Conservation (phyloP, 1,140 invertebrate genomes). For the Diachasma alloeum region DNA sequence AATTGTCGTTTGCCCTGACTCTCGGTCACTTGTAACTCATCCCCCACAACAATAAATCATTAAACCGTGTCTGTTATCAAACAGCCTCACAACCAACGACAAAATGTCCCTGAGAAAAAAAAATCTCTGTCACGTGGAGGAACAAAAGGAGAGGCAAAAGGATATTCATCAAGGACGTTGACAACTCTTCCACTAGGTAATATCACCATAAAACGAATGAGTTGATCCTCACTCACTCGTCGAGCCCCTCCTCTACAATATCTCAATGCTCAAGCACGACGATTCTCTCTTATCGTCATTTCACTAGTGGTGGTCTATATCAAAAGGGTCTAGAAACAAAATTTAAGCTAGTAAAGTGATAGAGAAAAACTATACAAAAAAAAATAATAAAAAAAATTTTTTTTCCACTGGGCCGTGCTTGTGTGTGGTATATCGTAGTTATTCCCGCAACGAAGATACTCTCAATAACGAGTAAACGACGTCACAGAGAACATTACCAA, state of each 20-base stretch:
- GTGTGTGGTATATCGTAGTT: neutral
- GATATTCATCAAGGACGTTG: neutral
- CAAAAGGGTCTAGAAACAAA: neutral
- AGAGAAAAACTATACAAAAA: neutral
- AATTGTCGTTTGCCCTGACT: slow-evolving; percentile 47
- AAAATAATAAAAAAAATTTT: neutral
- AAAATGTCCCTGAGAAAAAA: slow-evolving; percentile 9
- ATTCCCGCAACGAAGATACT: slow-evolving; percentile 10
- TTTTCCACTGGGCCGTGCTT: neutral
- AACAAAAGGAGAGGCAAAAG: neutral
- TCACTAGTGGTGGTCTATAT: neutral
- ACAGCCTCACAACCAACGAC: neutral
- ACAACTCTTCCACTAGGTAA: neutral
- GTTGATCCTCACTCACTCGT: neutral
- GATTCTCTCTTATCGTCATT: neutral
- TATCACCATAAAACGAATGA: neutral
- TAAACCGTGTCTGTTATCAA: neutral
- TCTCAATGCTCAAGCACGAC: neutral
- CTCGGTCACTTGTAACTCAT: slow-evolving; percentile 45
- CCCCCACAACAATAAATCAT: neutral
- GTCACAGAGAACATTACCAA: slow-evolving; percentile 24
- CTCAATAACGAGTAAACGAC: slow-evolving; percentile 18
- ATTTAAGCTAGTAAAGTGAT: neutral
- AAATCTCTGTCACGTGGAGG: neutral
- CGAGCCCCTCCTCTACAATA: neutral